phyloP scores from a whole-genome alignment of 2,113 vertebrate genomes.

The Lagopus leucura region DNA sequence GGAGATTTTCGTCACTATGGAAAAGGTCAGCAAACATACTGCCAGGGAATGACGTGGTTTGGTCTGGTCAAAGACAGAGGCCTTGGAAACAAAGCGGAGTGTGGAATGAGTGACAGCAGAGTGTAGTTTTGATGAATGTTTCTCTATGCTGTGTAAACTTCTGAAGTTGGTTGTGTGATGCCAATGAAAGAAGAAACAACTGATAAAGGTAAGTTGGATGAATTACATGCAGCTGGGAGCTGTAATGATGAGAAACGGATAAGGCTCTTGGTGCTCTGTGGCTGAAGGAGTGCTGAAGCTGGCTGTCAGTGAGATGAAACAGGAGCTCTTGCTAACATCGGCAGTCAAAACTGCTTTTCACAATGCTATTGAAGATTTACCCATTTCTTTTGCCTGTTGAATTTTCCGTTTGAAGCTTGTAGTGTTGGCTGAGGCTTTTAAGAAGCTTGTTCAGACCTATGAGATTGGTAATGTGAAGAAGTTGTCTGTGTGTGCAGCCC shows the following conservation, averaged over 20 bases:
- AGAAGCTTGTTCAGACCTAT: not conserved
- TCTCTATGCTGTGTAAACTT: not conserved
- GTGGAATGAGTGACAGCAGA: not conserved
- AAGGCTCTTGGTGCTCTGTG: not conserved
- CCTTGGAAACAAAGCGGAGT: not conserved
- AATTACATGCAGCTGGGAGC: not conserved
- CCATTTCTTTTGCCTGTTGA: not conserved
- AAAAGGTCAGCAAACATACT: not conserved
- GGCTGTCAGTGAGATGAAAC: not conserved
- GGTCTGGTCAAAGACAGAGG: not conserved
- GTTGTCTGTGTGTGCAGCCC: not conserved
- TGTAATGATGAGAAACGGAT: not conserved
- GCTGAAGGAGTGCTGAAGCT: not conserved
- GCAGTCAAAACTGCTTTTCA: not conserved
- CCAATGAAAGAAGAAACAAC: not conserved
- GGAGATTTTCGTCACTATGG: not conserved
- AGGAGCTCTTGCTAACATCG: not conserved
- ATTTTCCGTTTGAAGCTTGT: not conserved
- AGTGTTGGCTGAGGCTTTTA: not conserved
- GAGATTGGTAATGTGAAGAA: rapidly evolving
- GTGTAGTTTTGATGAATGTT: not conserved
- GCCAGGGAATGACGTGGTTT: not conserved
- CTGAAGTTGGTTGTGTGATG: not conserved
- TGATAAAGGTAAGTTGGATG: not conserved
- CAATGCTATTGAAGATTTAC: not conserved